phyloP scores from a whole-genome alignment of 2,888 invertebrate genomes.

The Troilus luridus region DNA sequence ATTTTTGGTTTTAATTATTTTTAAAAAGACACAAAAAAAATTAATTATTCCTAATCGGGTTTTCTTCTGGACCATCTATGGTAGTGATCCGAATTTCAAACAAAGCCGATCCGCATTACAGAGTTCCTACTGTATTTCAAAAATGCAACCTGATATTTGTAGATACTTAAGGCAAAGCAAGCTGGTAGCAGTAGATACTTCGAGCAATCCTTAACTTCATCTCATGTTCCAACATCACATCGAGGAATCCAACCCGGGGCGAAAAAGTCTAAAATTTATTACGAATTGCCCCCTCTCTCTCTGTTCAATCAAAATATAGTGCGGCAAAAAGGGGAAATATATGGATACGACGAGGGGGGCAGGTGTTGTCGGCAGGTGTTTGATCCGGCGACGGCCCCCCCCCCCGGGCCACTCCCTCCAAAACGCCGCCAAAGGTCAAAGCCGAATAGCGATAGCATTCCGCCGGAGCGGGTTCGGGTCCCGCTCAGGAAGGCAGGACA shows the following conservation, averaged over 20 bases:
- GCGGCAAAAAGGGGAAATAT: conserved; percentile 13
- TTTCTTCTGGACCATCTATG: no score
- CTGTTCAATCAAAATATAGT: conserved; percentile 1
- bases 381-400: background rate
- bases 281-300: background rate
- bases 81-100: no score
- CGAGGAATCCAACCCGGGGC: background rate
- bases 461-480: conserved; percentile 6
- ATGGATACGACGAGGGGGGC: background rate
- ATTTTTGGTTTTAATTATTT: no score
- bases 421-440: conserved; percentile 60
- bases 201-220: background rate
- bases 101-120: no score
- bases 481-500: conserved; percentile 60
- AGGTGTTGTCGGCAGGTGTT: conserved; percentile 46
- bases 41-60: no score
- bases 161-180: no score
- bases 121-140: no score
- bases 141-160: background rate
- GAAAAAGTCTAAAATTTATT: conserved; percentile 7
- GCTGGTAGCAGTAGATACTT: background rate
- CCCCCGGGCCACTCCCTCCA: background rate
- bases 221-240: background rate
- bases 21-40: no score
- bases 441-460: conserved; percentile 63